Conservation (phyloP, 2,113 vertebrate species). For the Gnathonemus longibarbis region DNA sequence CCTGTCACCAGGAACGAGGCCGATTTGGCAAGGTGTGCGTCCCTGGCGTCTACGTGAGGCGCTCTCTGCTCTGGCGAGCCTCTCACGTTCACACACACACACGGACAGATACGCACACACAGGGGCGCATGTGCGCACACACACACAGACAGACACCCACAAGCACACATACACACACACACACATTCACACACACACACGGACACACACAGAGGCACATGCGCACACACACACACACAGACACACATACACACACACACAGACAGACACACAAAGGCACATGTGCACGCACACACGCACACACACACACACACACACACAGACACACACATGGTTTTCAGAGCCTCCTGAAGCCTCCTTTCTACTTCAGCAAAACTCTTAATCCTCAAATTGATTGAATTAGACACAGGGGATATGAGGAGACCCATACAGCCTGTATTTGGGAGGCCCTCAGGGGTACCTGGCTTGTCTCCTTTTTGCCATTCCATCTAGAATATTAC, state of each 20-base stretch:
- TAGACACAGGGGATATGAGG: not conserved
- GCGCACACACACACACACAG: not conserved
- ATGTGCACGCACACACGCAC: not conserved
- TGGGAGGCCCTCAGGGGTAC: not conserved
- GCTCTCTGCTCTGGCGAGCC: not conserved
- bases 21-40: not conserved
- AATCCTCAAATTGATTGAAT: conserved; percentile 13
- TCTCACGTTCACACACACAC: not conserved
- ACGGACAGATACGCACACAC: not conserved
- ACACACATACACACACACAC: too few relatives aligned
- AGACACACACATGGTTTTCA: not conserved
- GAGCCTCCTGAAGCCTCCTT: not conserved
- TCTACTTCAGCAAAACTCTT: conserved; percentile 6
- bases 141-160: not conserved
- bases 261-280: not conserved
- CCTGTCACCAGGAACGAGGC: not conserved
- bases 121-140: not conserved
- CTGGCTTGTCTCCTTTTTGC: not conserved
- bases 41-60: not conserved
- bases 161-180: not conserved
- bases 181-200: not conserved
- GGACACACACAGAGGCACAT: not conserved
- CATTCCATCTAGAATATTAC: not conserved
- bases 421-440: not conserved
- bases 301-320: not conserved